Conservation (phyloP, 2,113 vertebrate species). For the Panthera leo region DNA sequence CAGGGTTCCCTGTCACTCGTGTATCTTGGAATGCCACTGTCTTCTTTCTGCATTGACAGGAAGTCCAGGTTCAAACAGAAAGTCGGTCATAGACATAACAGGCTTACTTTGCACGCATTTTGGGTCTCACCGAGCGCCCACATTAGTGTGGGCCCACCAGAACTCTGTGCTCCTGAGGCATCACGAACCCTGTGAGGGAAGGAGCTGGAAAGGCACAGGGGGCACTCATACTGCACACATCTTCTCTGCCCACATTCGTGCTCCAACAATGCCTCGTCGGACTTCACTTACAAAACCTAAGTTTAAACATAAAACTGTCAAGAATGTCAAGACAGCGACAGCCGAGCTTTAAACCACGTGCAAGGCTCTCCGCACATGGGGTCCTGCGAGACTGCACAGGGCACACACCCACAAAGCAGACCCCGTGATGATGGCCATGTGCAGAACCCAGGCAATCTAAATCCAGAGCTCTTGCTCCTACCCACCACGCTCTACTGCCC, state of each 20-base stretch:
- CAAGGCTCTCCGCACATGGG: not conserved
- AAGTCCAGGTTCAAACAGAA: not conserved
- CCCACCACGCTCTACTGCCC: not conserved
- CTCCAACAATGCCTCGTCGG: not conserved
- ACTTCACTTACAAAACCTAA: not conserved
- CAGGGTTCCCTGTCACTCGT: not conserved
- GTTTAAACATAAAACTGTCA: not conserved
- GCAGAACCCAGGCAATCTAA: not conserved
- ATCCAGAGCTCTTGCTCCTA: not conserved
- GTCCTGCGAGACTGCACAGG: fast-evolving
- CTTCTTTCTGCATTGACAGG: not conserved
- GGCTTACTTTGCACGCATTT: not conserved
- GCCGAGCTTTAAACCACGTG: not conserved
- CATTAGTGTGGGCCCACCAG: fast-evolving
- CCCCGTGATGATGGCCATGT: fast-evolving
- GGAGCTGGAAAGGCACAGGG: not conserved
- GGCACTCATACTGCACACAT: not conserved
- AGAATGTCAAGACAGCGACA: not conserved
- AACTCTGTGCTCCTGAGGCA: not conserved
- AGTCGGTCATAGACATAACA: not conserved
- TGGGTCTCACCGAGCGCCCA: not conserved
- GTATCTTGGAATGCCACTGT: not conserved
- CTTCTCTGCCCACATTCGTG: not conserved
- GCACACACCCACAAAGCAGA: not conserved
- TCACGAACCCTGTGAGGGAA: not conserved